Evolutionary conservation across 1,140 invertebrate species (phyloP).

Genomic region (Rhagoletis pomonella): DNA sequence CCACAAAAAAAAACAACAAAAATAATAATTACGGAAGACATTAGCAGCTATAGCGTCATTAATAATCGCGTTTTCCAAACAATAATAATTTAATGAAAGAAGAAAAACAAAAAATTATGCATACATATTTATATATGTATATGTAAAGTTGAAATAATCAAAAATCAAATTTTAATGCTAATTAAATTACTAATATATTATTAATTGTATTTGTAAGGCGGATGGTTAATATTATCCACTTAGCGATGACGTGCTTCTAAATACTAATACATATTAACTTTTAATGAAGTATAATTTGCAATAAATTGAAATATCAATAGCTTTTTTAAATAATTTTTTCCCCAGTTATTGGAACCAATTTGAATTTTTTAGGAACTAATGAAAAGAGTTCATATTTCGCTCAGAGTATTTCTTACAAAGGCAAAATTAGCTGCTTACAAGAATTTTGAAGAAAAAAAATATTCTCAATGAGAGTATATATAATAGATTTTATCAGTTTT

Average conservation of each 20-base stretch:
- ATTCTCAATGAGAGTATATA: neutral
- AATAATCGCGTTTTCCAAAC: conserved; percentile 48
- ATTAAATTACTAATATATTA: conserved; percentile 46
- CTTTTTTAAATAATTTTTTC: neutral
- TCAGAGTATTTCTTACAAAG: neutral
- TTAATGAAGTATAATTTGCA: conserved; percentile 18
- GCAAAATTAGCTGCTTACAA: neutral
- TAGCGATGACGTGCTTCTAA: neutral
- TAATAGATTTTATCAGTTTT: neutral
- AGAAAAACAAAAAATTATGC: neutral
- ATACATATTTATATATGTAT: conserved; percentile 33
- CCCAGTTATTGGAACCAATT: neutral
- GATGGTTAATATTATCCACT: neutral
- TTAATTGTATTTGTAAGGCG: conserved; percentile 30
- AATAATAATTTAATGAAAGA: conserved; percentile 36
- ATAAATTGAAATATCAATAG: neutral
- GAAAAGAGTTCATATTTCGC: neutral
- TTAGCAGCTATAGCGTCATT: neutral
- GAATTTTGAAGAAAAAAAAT: neutral
- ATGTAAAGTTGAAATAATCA: conserved; percentile 52
- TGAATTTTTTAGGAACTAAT: neutral
- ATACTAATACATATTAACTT: neutral
- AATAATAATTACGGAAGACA: neutral
- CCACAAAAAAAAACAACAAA: conserved; percentile 15
- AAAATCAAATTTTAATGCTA: conserved; percentile 34